These are phyloP conservation scores for Drosophila ironensis DNA, from an alignment of 1,140 invertebrate species.

Conservation along the genomic window DNA sequence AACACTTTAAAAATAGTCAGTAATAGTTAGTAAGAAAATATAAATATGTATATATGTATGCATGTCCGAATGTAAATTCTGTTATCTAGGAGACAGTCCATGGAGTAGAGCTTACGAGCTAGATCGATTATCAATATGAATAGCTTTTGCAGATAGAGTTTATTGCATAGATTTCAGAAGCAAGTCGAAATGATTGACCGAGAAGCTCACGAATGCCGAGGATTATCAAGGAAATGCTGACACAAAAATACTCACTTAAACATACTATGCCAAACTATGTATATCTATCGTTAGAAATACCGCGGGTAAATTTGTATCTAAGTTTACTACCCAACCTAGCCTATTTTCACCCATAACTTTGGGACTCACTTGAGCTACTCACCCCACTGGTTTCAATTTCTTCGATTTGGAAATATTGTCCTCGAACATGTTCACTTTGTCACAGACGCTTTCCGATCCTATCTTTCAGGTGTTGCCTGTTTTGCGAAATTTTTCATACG, in stretches of 20 bases:
- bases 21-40: slow-evolving; percentile 67
- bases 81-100: slow-evolving; percentile 77
- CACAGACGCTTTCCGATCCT: slow-evolving; percentile 31
- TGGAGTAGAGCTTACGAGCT: slow-evolving; percentile 67
- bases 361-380: slow-evolving; percentile 25
- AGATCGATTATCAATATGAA: slow-evolving; percentile 14
- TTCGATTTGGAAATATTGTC: slow-evolving; percentile 49
- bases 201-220: no score
- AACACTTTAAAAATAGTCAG: slow-evolving; percentile 52
- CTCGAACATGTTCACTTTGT: slow-evolving; percentile 38
- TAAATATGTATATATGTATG: slow-evolving; percentile 26
- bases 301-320: slow-evolving; percentile 8
- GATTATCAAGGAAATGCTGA: no score
- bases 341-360: slow-evolving; percentile 21
- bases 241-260: no score
- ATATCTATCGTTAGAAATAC: not conserved
- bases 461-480: not conserved
- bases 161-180: slow-evolving; percentile 1
- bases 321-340: slow-evolving; percentile 3
- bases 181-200: not conserved
- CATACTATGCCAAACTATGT: no score
- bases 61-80: slow-evolving; percentile 62
- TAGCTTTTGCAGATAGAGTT: not conserved
- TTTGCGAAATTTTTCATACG: slow-evolving; percentile 68
- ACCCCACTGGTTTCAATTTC: slow-evolving; percentile 11